Evolutionary conservation across 2,797 vertebrate species (phyloP).

Genomic region (Malacoctenus gilli): DNA sequence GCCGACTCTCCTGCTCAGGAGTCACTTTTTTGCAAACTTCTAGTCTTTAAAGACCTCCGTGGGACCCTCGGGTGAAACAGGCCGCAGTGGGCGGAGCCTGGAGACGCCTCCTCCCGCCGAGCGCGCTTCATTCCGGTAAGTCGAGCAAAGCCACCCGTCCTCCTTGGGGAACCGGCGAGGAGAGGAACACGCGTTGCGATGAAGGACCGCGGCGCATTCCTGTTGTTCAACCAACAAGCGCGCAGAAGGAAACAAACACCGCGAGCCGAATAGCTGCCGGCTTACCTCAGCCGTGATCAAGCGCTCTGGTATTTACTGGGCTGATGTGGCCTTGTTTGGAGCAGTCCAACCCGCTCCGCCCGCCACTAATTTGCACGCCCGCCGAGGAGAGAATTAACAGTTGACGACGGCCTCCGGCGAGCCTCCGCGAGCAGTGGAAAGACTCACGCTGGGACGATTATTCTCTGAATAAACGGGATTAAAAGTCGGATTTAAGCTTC

Average conservation of each 20-base stretch:
- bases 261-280: constrained; percentile 43
- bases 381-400: too few species aligned
- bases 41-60: too few species aligned
- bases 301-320: constrained; percentile 68
- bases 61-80: too few species aligned
- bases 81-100: too few species aligned
- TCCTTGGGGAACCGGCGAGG: too few species aligned
- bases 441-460: too few species aligned
- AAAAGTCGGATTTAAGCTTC: too few species aligned
- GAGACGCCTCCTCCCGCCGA: too few species aligned
- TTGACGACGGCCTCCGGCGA: not conserved
- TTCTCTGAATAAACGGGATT: too few species aligned
- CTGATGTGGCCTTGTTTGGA: constrained; percentile 78
- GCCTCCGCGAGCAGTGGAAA: too few species aligned
- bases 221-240: constrained; percentile 51
- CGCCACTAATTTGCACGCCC: constrained; percentile 2
- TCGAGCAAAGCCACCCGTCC: constrained; percentile 29
- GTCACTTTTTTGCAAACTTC: too few species aligned
- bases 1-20: too few species aligned
- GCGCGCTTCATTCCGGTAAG: constrained; percentile 26
- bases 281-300: constrained; percentile 71
- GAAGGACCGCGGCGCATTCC: constrained; percentile 52
- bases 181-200: constrained; percentile 46
- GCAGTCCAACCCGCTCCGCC: constrained; percentile 49
- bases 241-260: constrained; percentile 37